phyloP scores from a whole-genome alignment of 2,888 invertebrate species.

The Drosophila helvetica region DNA sequence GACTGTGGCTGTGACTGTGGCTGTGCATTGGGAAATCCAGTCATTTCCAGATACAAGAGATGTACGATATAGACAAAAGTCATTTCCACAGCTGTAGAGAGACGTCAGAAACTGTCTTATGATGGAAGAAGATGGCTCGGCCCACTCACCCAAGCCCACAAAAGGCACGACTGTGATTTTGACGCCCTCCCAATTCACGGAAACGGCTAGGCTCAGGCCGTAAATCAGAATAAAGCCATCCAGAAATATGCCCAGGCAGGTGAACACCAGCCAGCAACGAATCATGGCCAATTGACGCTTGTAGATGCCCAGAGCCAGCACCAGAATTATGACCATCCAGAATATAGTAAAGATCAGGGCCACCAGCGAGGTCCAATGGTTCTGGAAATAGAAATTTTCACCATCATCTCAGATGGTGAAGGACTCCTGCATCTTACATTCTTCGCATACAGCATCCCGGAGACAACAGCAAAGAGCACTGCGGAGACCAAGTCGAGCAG shows the following conservation, averaged over 20 bases:
- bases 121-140: not conserved
- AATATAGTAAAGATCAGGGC: constrained; percentile 57
- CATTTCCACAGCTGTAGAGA: constrained; percentile 64
- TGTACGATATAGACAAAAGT: constrained; percentile 69
- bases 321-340: constrained; percentile 56
- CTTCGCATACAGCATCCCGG: constrained; percentile 50
- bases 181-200: constrained; percentile 61
- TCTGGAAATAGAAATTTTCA: constrained; percentile 23
- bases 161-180: constrained; percentile 62
- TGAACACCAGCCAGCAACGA: constrained; percentile 66
- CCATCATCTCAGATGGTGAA: too few species aligned
- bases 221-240: constrained; percentile 61
- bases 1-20: too few species aligned
- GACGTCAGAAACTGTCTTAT: not conserved
- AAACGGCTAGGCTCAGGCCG: constrained; percentile 60
- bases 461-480: constrained; percentile 63
- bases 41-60: constrained; percentile 56
- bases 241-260: constrained; percentile 64
- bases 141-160: constrained; percentile 54
- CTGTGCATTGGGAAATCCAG: not conserved
- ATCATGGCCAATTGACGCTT: constrained; percentile 40
- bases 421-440: too few species aligned
- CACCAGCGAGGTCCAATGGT: constrained; percentile 53
- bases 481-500: constrained; percentile 64
- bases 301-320: constrained; percentile 51